Percentiles rank a stretch among this genome's conserved stretches.
phyloP scores from a whole-genome alignment of 2,797 vertebrate genomes.

The Cyclura pinguis region DNA sequence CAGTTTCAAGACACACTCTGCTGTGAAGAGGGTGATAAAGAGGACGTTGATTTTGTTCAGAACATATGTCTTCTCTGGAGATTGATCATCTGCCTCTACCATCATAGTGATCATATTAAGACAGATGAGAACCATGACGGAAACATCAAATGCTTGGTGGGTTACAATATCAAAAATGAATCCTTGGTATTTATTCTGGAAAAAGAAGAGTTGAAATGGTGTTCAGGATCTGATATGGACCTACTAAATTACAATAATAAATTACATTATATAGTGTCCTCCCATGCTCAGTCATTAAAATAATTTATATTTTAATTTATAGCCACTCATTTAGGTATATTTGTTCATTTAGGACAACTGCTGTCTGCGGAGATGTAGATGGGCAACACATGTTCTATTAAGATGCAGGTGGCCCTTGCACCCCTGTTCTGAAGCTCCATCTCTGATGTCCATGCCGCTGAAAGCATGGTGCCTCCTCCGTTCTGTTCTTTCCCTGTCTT shows the following conservation, averaged over 20 bases:
- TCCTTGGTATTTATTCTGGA: conserved; percentile 81
- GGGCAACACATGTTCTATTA: too few species aligned
- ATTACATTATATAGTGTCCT: neutral
- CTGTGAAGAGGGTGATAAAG: conserved; percentile 78
- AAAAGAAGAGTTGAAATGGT: neutral
- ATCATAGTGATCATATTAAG: conserved; percentile 85
- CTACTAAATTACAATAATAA: neutral
- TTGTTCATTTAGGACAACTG: neutral
- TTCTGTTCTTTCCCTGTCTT: too few species aligned
- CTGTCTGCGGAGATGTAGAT: too few species aligned
- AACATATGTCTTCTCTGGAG: conserved; percentile 57
- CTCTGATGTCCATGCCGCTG: too few species aligned
- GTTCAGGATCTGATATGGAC: neutral
- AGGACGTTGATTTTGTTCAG: conserved; percentile 79
- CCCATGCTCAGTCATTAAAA: neutral
- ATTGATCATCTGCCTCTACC: conserved; percentile 80
- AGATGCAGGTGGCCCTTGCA: too few species aligned
- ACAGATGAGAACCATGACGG: conserved; percentile 81
- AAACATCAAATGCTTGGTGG: conserved; percentile 75
- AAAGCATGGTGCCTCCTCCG: too few species aligned
- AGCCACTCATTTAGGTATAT: too few species aligned
- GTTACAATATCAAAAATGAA: conserved; percentile 79
- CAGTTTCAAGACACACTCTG: conserved; percentile 80
- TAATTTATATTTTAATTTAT: neutral
- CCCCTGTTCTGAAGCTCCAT: too few species aligned